Base-by-base conservation (phyloP, 1,140 invertebrate species). In the Anoplolepis gracilipes region DNA sequence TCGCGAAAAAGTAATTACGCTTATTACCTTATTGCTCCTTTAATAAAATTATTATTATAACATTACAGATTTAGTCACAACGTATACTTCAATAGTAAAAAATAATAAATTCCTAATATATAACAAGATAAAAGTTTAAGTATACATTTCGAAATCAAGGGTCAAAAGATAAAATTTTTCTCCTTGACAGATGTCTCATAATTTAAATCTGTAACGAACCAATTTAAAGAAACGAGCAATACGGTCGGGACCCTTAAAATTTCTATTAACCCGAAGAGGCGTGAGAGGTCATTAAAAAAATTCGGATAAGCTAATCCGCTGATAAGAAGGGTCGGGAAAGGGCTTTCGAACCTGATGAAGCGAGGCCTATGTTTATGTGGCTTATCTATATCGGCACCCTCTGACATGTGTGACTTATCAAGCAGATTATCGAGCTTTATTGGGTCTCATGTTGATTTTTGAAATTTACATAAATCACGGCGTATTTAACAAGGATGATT, bases 371-470 rank as follows among this genome's bases (percentile, higher is more conserved):
- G 84, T 79, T 85, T 85, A 78, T 86, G 88, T 87, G 86, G 86
- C 76, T 89, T 82, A 90, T 89, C 85, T 85, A 49, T 73, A 79
- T 67, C 81, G 72, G 42, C 73, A 75, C 75, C 59, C 78, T 87
- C 73, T 11, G 55, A 76, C 62, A 64, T 62, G 79, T 65, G 87
- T 77, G 90, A 91, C 75, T 88, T 88, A 91, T 92, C 91, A 62
- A 19, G 33, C 67, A 88, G 89, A 92, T 91, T 91, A 90, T 91
- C 76, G 57, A 75, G 77, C 81, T 87, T 92, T 90, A 88, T 89
- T 82, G 86, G 64, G 33, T 67, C 16, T 59, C 39, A 1, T 64
- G 84, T 90, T 89, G 77, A 90, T 81, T 82, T 72, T 55, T 53
- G 84, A 87, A n/a, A 88, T 91, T 91, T 90, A 87, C 85, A 88